Percentiles rank a stretch among this genome's conserved stretches.
Evolutionary conservation across 2,797 vertebrate genomes (phyloP).

Genomic region (Cossypha polioptera): DNA sequence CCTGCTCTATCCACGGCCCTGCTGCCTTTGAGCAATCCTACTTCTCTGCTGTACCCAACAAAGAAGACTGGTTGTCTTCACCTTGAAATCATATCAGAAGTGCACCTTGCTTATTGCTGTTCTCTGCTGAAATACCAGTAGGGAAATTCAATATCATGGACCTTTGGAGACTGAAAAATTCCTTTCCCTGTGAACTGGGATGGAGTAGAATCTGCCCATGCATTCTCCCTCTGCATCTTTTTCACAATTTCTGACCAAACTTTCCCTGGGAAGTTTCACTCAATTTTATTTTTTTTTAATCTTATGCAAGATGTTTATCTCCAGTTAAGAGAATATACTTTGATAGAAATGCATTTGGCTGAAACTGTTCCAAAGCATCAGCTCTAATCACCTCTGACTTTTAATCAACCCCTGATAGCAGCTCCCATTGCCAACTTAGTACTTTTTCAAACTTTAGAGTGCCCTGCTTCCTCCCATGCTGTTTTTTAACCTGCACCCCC

Average conservation of each 20-base stretch:
- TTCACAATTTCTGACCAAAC: background rate
- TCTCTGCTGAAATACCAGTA: background rate
- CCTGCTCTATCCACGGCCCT: background rate
- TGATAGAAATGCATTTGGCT: background rate
- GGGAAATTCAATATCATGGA: background rate
- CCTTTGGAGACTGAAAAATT: background rate
- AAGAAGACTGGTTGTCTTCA: background rate
- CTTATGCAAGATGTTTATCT: background rate
- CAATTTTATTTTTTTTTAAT: background rate
- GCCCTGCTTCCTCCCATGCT: background rate
- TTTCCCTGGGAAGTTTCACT: slow-evolving; percentile 1
- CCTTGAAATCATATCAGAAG: background rate
- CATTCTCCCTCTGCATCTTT: background rate
- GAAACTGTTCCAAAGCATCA: slow-evolving; percentile 1
- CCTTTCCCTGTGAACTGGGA: accelerated
- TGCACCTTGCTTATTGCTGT: background rate
- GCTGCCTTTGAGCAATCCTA: background rate
- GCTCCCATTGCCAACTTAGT: background rate
- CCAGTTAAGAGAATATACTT: slow-evolving; percentile 36
- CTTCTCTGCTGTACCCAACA: background rate
- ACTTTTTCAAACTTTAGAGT: background rate
- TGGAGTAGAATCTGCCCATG: background rate
- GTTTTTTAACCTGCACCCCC: background rate
- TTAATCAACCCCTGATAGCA: background rate
- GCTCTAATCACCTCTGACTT: background rate